These are phyloP conservation scores for Crocallis elinguaria DNA, from an alignment of 2,888 invertebrate genomes.

Conservation along the genomic window DNA sequence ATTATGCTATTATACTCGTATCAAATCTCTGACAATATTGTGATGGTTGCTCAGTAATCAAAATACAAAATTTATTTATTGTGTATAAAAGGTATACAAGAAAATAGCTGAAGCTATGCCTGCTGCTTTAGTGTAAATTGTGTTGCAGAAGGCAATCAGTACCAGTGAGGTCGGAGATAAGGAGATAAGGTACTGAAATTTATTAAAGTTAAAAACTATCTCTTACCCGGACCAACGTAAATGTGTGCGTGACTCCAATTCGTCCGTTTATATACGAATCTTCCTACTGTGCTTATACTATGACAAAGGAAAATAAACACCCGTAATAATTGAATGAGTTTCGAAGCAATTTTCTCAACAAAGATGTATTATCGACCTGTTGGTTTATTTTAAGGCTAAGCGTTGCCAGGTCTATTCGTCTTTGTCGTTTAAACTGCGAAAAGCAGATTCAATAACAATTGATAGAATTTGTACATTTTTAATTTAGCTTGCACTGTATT, in stretches of 20 bases:
- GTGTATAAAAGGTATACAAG: too few relatives aligned
- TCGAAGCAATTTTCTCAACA: slow-evolving; percentile 36
- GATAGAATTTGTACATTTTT: neutral
- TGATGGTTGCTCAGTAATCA: too few relatives aligned
- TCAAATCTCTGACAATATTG: too few relatives aligned
- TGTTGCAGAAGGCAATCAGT: too few relatives aligned
- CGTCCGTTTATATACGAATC: neutral
- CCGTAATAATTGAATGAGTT: slow-evolving; percentile 41
- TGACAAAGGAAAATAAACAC: slow-evolving; percentile 38
- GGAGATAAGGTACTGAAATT: too few relatives aligned
- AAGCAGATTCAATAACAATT: neutral
- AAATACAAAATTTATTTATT: too few relatives aligned
- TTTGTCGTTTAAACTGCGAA: slow-evolving; percentile 17
- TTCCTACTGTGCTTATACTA: slow-evolving; percentile 8
- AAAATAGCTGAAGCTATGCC: too few relatives aligned
- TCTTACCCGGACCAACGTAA: too few relatives aligned
- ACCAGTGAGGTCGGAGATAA: too few relatives aligned
- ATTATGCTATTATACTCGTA: too few relatives aligned
- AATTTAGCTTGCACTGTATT: neutral
- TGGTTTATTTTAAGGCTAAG: slow-evolving; percentile 30
- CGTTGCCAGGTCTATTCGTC: slow-evolving; percentile 14
- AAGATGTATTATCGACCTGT: slow-evolving; percentile 36
- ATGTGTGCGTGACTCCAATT: neutral
- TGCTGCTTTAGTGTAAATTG: too few relatives aligned
- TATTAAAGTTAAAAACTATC: too few relatives aligned